Evolutionary conservation across 2,888 invertebrate species (phyloP), one percentile per base, ranked within the genome.

Genomic region (Reticulitermes lucifugus): DNA sequence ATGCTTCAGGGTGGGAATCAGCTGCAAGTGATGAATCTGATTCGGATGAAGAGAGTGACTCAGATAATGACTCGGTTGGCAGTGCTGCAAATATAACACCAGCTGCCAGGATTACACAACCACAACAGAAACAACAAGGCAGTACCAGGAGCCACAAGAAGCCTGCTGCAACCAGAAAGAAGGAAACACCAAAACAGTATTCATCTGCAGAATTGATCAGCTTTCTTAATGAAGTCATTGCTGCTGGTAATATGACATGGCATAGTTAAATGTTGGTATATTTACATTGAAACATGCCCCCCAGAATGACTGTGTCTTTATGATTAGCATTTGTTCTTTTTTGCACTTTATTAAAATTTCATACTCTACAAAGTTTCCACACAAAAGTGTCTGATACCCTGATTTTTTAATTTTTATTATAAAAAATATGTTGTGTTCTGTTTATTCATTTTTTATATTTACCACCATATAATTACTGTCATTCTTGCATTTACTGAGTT

Each of bases 141-240:
- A 60, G 35, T 9, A 80, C 18, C 4, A 35, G 25, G 25, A n/a
- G 59, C 6, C 29, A 41, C 60, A 60, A 81, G 35, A 41, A 81
- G 41, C 4, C 46, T 6, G 18, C 75, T 22, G 60, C 43, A 59
- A 18, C 18, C 29, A 59, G 55, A 70, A 70, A 43, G 21, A 55
- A 41, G 21, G 9, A 6, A 25, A 25, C n/a, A 65, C 65, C 65
- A 9, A 65, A 25, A 5, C 22, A 6, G 21, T 41, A 59, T 73
- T 73, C 83, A 2, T 73, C 83, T 46, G 51, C 79, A 46, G 84
- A 84, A 43, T 9, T 81, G 12, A 60, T 43, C 60, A 21, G 12
- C 21, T 10, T 46, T 22, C 43, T 83, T 59, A 70, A 18, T 41
- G 70, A 83, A 70, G 71, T 70, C 41, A 41, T 41, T 41, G 2